Evolutionary conservation across 2,797 vertebrate genomes (phyloP).

Genomic region (Enteromius anoplus): DNA sequence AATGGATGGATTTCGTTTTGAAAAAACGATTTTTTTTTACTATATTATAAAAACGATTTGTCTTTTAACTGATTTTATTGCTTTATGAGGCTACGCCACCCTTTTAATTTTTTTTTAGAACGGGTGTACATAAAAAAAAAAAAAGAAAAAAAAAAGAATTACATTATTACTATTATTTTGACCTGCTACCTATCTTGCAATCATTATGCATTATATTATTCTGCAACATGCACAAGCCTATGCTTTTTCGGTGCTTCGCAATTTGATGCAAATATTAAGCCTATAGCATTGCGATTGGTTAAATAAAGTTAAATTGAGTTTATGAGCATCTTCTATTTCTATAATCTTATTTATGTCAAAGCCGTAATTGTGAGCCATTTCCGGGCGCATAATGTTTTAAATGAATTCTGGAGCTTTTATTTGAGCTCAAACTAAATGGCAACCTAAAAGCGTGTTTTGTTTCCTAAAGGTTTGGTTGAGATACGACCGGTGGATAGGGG

Average conservation of each 20-base stretch:
- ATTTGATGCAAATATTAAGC: not conserved
- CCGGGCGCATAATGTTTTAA: too few relatives aligned
- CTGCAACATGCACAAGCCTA: not conserved
- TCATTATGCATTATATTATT: not conserved
- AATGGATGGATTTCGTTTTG: not conserved
- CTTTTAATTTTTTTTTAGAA: not conserved
- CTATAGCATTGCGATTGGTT: not conserved
- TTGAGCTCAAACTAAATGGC: not conserved
- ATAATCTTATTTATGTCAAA: not conserved
- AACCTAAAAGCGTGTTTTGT: not conserved
- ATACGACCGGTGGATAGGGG: constrained; percentile 85
- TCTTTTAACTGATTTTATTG: not conserved
- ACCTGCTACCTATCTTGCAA: not conserved
- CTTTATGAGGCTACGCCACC: not conserved
- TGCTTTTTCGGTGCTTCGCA: not conserved
- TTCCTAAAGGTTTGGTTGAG: constrained; percentile 85
- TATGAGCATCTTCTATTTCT: not conserved
- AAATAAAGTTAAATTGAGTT: not conserved
- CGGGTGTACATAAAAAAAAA: too few relatives aligned
- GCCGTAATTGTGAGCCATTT: not conserved
- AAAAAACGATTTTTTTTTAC: not conserved
- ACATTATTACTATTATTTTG: not conserved
- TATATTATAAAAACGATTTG: not conserved
- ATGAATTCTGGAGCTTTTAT: not conserved
- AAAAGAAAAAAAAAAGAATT: too few relatives aligned